Evolutionary conservation across 2,888 invertebrate genomes (phyloP).

Genomic region (Agelastica alni): DNA sequence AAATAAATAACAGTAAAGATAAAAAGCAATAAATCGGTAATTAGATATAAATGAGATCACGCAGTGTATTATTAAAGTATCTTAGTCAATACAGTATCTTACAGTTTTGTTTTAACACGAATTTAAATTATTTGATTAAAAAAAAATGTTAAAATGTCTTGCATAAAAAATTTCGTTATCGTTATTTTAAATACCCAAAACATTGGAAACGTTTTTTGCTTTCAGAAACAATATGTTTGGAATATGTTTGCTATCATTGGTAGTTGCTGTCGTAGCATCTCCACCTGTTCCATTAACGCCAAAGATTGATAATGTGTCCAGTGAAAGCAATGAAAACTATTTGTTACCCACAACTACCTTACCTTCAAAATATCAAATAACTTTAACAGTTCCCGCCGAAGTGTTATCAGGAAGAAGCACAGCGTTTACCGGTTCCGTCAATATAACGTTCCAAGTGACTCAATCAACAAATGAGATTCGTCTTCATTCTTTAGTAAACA

Average conservation of each 20-base stretch:
- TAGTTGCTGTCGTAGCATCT: too few relatives aligned
- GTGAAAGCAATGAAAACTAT: constrained; percentile 40
- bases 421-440: constrained; percentile 15
- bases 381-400: constrained; percentile 48
- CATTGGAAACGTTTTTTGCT: too few relatives aligned
- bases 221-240: not conserved
- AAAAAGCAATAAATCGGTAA: too few relatives aligned
- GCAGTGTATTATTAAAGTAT: too few relatives aligned
- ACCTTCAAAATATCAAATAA: constrained; percentile 62
- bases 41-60: too few relatives aligned
- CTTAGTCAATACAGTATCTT: too few relatives aligned
- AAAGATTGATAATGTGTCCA: not conserved
- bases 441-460: constrained; percentile 17
- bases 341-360: constrained; percentile 58
- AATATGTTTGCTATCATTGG: not conserved
- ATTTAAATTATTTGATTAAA: too few relatives aligned
- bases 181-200: too few relatives aligned
- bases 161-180: too few relatives aligned
- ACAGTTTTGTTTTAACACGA: too few relatives aligned
- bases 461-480: constrained; percentile 6
- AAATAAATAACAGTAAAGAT: too few relatives aligned
- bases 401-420: constrained; percentile 26
- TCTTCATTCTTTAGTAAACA: constrained; percentile 19
- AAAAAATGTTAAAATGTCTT: too few relatives aligned
- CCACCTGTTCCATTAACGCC: not conserved